phyloP scores from a whole-genome alignment of 2,888 invertebrate genomes.

The Trichopoda pennipes region DNA sequence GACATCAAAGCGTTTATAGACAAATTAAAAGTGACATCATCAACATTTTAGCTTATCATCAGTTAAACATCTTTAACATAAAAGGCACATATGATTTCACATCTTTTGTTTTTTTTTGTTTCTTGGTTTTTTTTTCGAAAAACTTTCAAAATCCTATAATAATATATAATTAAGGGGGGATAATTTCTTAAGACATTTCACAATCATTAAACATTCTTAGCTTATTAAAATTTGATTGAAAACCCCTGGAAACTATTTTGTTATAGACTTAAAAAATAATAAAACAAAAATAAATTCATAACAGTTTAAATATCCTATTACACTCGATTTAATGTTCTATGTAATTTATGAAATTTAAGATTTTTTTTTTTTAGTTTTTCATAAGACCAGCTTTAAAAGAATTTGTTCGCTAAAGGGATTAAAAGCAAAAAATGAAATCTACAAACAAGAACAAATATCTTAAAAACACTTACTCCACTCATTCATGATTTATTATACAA shows the following conservation, averaged over 20 bases:
- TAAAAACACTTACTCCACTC: conserved; percentile 16
- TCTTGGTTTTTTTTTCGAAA: background rate
- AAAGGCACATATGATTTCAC: conserved; percentile 29
- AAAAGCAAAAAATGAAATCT: background rate
- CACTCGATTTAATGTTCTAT: conserved; percentile 61
- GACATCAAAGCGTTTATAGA: conserved; percentile 64
- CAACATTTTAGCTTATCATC: conserved; percentile 67
- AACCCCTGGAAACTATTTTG: conserved; percentile 39
- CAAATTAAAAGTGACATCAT: conserved; percentile 76
- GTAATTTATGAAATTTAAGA: conserved; percentile 65
- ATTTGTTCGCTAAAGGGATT: conserved; percentile 29
- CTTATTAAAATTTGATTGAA: conserved; percentile 49
- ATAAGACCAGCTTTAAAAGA: conserved; percentile 19
- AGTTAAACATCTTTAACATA: conserved; percentile 42
- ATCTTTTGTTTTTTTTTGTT: background rate
- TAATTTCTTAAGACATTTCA: conserved; percentile 49
- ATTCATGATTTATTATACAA: conserved; percentile 64
- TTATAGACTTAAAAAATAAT: conserved; percentile 1
- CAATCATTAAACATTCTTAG: conserved; percentile 43
- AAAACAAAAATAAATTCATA: conserved; percentile 24
- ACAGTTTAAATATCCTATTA: conserved; percentile 64
- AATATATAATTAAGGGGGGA: conserved; percentile 36
- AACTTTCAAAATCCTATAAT: background rate
- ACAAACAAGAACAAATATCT: background rate
- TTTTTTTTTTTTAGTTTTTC: conserved; percentile 18